Percentiles rank a stretch among this genome's conserved stretches.
Evolutionary conservation across 2,888 invertebrate species (phyloP).

Genomic region (Acrobeloides nanus): DNA sequence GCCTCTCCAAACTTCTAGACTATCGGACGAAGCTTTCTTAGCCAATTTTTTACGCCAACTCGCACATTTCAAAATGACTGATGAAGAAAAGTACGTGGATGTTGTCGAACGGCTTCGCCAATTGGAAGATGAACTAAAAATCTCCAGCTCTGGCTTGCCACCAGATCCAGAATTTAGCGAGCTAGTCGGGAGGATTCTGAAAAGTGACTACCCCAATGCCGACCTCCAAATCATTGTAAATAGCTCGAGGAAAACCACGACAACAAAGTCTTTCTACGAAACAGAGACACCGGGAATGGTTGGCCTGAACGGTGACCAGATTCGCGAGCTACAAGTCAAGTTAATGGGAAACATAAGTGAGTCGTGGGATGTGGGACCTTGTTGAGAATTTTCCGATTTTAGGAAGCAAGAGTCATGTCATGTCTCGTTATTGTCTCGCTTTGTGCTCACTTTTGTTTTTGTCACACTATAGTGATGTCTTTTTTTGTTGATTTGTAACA

Average conservation of each 20-base stretch:
- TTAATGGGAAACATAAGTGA: slow-evolving; percentile 45
- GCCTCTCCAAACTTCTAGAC: too few species aligned
- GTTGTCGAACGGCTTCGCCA: slow-evolving; percentile 44
- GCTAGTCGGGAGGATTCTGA: slow-evolving; percentile 42
- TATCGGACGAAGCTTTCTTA: too few species aligned
- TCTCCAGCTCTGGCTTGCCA: slow-evolving; percentile 35
- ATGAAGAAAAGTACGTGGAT: slow-evolving; percentile 13
- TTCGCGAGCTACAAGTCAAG: slow-evolving; percentile 44
- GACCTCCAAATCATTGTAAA: slow-evolving; percentile 51
- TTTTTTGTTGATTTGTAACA: too few species aligned
- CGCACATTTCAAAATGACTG: slow-evolving; percentile 6
- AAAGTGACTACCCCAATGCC: slow-evolving; percentile 35
- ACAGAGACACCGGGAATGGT: slow-evolving; percentile 52
- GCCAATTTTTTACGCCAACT: too few species aligned
- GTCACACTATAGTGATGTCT: too few species aligned
- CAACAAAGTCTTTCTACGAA: slow-evolving; percentile 52
- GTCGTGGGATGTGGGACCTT: too few species aligned
- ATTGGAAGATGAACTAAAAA: slow-evolving; percentile 41
- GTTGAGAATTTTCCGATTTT: too few species aligned
- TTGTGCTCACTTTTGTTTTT: too few species aligned
- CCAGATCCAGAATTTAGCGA: slow-evolving; percentile 45
- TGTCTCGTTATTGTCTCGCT: too few species aligned
- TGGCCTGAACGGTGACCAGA: slow-evolving; percentile 37
- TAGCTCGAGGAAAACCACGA: slow-evolving; percentile 47
- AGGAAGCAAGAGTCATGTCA: too few species aligned